phyloP scores from a whole-genome alignment of 2,797 vertebrate genomes.

The Novumbra hubbsi region DNA sequence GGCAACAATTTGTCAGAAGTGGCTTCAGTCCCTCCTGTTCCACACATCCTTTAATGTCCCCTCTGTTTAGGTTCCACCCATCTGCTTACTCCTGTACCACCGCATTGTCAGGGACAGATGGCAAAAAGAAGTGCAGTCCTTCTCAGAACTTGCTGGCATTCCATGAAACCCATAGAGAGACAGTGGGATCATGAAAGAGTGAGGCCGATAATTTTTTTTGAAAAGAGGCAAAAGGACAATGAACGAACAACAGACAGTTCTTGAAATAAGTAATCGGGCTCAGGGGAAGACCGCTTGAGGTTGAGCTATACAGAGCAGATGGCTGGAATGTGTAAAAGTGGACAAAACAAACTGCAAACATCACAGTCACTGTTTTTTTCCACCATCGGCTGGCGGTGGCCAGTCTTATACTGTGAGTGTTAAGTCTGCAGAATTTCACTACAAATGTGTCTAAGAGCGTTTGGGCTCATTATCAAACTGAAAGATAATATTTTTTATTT shows the following conservation, averaged over 20 bases:
- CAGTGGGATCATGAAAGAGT: slow-evolving; percentile 16
- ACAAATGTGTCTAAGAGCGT: no score
- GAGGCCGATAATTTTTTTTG: slow-evolving; percentile 7
- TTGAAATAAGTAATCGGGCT: slow-evolving; percentile 29
- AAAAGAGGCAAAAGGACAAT: background rate
- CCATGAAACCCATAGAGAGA: slow-evolving; percentile 25
- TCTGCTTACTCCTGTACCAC: slow-evolving; percentile 28
- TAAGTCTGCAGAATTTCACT: no score
- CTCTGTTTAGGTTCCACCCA: slow-evolving; percentile 31
- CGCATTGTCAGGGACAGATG: slow-evolving; percentile 45
- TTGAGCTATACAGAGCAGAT: slow-evolving; percentile 41
- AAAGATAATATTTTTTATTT: no score
- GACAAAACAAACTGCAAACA: background rate
- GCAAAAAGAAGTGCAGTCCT: slow-evolving; percentile 39
- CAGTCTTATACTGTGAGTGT: no score
- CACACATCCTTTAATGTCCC: slow-evolving; percentile 9
- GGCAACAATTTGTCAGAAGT: slow-evolving; percentile 1
- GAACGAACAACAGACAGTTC: background rate
- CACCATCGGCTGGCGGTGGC: no score
- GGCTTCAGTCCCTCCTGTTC: background rate
- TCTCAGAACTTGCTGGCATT: slow-evolving; percentile 24
- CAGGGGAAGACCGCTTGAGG: slow-evolving; percentile 44
- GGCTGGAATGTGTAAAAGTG: slow-evolving; percentile 47
- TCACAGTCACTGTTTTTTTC: background rate
- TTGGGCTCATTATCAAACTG: no score